Conservation (phyloP, 2,113 vertebrate genomes). For the Tetrax tetrax region DNA sequence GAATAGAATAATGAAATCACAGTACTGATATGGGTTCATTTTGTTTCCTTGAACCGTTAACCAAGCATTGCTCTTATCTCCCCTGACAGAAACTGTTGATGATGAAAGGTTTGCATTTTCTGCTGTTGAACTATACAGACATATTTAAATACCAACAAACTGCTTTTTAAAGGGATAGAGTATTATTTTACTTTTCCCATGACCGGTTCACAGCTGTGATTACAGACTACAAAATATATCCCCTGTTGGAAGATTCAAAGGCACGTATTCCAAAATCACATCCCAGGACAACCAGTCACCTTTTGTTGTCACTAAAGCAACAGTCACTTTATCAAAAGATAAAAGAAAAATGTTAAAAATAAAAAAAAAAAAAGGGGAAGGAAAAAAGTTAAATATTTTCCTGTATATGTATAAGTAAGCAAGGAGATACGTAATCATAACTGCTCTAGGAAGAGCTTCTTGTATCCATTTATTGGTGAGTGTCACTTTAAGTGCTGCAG, state of each 20-base stretch:
- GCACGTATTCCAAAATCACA: neutral
- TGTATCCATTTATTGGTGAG: neutral
- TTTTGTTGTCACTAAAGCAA: neutral
- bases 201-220: neutral
- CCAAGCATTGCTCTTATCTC: conserved; percentile 32
- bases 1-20: conserved; percentile 49
- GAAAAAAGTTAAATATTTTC: neutral
- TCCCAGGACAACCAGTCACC: neutral
- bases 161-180: neutral
- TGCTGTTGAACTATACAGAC: conserved; percentile 3
- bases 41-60: conserved; percentile 60
- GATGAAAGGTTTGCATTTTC: conserved; percentile 27
- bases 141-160: neutral
- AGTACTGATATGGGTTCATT: neutral
- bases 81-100: conserved; percentile 4
- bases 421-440: neutral
- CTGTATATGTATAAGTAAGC: neutral
- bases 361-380: no score
- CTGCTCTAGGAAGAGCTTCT: neutral
- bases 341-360: neutral
- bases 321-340: neutral
- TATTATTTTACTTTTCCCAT: conserved; percentile 5
- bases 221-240: neutral
- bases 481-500: neutral
- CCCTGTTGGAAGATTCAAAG: neutral